Evolutionary conservation across 1,140 invertebrate genomes (phyloP).

Genomic region (Apocrypta bakeri): DNA sequence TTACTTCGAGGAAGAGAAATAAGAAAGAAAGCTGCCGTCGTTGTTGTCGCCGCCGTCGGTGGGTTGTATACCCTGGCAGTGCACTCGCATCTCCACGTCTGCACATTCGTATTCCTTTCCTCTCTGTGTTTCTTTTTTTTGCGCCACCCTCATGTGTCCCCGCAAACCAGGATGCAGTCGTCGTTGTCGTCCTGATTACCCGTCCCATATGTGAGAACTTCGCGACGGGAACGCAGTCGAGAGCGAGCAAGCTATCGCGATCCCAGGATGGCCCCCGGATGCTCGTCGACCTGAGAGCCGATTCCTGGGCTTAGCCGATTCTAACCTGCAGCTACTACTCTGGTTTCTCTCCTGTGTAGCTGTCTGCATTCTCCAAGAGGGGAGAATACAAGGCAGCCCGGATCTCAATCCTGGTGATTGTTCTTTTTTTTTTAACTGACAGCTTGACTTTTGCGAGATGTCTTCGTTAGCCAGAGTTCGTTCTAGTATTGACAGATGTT

Average conservation of each 20-base stretch:
- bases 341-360: neutral
- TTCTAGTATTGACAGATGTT: neutral
- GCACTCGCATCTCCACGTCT: neutral
- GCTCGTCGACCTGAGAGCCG: neutral
- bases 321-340: slow-evolving; percentile 10
- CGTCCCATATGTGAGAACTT: neutral
- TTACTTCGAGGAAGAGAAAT: neutral
- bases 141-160: neutral
- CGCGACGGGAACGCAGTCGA: neutral
- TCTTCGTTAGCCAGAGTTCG: neutral
- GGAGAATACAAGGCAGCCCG: slow-evolving; percentile 1
- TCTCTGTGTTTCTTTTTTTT: neutral
- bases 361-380: neutral
- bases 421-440: neutral
- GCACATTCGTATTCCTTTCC: neutral
- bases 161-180: neutral
- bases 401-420: slow-evolving; percentile 31
- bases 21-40: neutral
- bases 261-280: neutral
- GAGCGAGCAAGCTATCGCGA: neutral
- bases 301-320: slow-evolving; percentile 1
- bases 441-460: neutral
- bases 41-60: neutral
- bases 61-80: neutral
- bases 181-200: neutral